Conservation (phyloP, 2,888 invertebrate genomes). For the Caenorhabditis panamensis region DNA sequence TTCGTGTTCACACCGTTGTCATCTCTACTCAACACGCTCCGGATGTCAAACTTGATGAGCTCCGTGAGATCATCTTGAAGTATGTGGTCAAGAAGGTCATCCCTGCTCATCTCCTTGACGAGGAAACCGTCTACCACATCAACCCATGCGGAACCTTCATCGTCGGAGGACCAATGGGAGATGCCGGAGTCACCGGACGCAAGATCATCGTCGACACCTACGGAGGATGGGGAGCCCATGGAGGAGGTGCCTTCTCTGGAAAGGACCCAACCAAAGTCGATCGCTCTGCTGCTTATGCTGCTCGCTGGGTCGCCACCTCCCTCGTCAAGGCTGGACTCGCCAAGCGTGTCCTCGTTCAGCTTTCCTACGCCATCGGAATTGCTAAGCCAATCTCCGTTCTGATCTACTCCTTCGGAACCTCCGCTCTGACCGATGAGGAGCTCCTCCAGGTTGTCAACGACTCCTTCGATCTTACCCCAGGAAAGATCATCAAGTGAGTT, state of each 20-base stretch:
- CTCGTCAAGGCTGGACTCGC: conserved; percentile 95
- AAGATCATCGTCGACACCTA: conserved; percentile 99
- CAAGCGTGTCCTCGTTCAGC: conserved; percentile 95
- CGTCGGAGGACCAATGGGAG: conserved; percentile 90
- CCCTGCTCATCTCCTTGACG: conserved; percentile 92
- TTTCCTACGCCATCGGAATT: conserved; percentile 92
- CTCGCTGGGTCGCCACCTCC: conserved; percentile 99
- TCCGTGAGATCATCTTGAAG: conserved; percentile 84
- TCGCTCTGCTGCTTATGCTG: conserved; percentile 96
- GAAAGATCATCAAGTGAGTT: conserved; percentile 95
- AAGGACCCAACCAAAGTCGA: conserved; percentile 93
- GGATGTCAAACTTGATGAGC: conserved; percentile 85
- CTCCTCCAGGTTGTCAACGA: conserved; percentile 90
- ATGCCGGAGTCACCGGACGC: conserved; percentile 87
- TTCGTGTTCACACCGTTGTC: conserved; percentile 96
- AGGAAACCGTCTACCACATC: conserved; percentile 93
- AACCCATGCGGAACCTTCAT: conserved; percentile 98
- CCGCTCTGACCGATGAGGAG: conserved; percentile 88
- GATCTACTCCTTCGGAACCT: conserved; percentile 97
- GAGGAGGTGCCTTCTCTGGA: conserved; percentile 99
- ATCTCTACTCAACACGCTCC: conserved; percentile 97
- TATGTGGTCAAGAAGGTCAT: conserved; percentile 87
- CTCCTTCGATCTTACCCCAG: conserved; percentile 97
- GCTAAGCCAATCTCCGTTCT: conserved; percentile 97
- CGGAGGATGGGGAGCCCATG: conserved; percentile 99